Evolutionary conservation across 1,140 invertebrate genomes (phyloP).

Genomic region (Hyles euphorbiae): DNA sequence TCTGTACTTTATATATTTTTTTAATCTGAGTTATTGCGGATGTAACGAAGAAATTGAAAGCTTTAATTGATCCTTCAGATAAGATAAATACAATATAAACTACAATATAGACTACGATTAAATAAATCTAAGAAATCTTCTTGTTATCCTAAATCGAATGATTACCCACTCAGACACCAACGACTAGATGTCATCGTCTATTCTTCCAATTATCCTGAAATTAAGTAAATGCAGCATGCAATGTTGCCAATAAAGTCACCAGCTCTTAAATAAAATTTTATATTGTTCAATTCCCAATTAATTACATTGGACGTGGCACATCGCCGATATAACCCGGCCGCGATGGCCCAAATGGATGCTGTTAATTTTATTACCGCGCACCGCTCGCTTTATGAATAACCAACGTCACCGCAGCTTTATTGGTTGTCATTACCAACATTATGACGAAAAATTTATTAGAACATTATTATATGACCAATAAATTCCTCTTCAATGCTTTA

Average conservation of each 20-base stretch:
- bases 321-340: conserved; percentile 1
- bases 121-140: too few relatives aligned
- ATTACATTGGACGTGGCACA: background rate
- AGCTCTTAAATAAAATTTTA: conserved; percentile 1
- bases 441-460: conserved; percentile 18
- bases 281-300: background rate
- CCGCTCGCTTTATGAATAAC: conserved; percentile 29
- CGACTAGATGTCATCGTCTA: too few relatives aligned
- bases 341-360: conserved; percentile 22
- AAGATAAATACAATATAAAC: too few relatives aligned
- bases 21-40: too few relatives aligned
- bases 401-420: conserved; percentile 20
- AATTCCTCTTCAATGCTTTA: conserved; percentile 10
- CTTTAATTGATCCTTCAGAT: too few relatives aligned
- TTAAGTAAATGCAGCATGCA: too few relatives aligned
- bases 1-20: too few relatives aligned
- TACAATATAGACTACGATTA: too few relatives aligned
- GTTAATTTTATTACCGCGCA: conserved; percentile 40
- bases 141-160: too few relatives aligned
- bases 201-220: too few relatives aligned
- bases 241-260: background rate
- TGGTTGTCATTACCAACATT: conserved; percentile 29
- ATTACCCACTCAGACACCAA: too few relatives aligned
- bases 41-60: too few relatives aligned
- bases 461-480: conserved; percentile 13